Percentiles rank a stretch among this genome's conserved stretches.
Conservation (phyloP, 1,140 invertebrate genomes). For the Drosophila ercepeae region DNA sequence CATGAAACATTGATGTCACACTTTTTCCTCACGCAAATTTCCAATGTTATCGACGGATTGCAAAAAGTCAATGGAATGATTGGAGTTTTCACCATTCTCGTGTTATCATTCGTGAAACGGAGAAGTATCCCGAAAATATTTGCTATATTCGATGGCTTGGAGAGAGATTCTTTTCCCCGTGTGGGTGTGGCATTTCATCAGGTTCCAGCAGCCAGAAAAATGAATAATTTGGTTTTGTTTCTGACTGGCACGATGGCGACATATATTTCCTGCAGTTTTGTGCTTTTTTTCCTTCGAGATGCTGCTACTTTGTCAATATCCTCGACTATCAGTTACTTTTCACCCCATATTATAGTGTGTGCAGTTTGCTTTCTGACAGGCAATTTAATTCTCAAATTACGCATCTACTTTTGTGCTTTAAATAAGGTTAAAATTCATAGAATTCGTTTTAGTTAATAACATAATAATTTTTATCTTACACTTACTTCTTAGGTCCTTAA, state of each 20-base stretch:
- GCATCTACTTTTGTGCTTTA: constrained; percentile 53
- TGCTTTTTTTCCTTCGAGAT: constrained; percentile 1
- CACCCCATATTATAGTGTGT: constrained; percentile 52
- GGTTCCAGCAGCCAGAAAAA: constrained; percentile 20
- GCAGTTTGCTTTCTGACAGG: constrained; percentile 36
- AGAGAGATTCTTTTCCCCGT: constrained; percentile 37
- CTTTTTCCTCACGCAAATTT: constrained; percentile 41
- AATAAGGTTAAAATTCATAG: constrained; percentile 45
- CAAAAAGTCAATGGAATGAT: constrained; percentile 61
- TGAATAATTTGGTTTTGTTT: constrained; percentile 23
- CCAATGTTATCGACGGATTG: constrained; percentile 39
- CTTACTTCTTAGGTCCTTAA: constrained; percentile 64
- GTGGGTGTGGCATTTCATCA: constrained; percentile 61
- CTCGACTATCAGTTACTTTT: constrained; percentile 47
- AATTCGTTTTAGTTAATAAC: neutral
- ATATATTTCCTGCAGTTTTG: constrained; percentile 23
- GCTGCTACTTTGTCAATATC: neutral
- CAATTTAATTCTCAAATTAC: constrained; percentile 53
- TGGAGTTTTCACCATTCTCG: constrained; percentile 24
- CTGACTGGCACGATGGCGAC: constrained; percentile 1
- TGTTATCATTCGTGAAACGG: constrained; percentile 27
- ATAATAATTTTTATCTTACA: neutral
- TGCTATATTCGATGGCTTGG: constrained; percentile 21
- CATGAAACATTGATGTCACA: constrained; percentile 6
- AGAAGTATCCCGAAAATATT: constrained; percentile 31